These are phyloP conservation scores for Palythoa caribaeorum DNA, from an alignment of 92 coral and sea anemone species.

Conservation along the genomic window DNA sequence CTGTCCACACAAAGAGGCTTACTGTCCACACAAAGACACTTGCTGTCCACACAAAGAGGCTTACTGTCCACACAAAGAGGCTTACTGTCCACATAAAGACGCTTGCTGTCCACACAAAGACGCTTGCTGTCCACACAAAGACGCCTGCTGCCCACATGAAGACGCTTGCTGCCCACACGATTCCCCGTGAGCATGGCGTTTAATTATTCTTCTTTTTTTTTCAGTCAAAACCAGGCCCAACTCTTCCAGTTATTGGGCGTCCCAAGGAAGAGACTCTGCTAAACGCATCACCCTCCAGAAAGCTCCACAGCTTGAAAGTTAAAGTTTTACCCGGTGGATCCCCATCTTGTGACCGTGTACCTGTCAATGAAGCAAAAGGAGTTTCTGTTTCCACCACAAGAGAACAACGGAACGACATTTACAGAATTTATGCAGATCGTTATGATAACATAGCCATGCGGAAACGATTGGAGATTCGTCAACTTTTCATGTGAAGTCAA, in stretches of 20 bases:
- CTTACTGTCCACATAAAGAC: too few species aligned
- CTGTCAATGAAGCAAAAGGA: conserved; percentile 70
- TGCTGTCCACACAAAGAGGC: too few species aligned
- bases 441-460: conserved; percentile 89
- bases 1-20: too few species aligned
- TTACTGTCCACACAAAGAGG: too few species aligned
- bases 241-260: conserved; percentile 77
- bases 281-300: not conserved
- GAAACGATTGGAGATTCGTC: conserved; percentile 81
- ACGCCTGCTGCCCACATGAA: too few species aligned
- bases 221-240: conserved; percentile 72
- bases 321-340: conserved; percentile 84
- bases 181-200: not conserved
- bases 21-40: too few species aligned
- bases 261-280: conserved; percentile 27
- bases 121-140: too few species aligned
- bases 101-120: too few species aligned
- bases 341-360: conserved; percentile 84
- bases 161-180: too few species aligned
- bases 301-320: conserved; percentile 63
- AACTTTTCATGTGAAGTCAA: conserved; percentile 68
- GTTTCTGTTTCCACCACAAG: conserved; percentile 74
- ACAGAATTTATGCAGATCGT: conserved; percentile 89
- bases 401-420: conserved; percentile 85
- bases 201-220: not conserved